phyloP scores from a whole-genome alignment of 2,888 invertebrate genomes.

The Pseudococcus jackbeardsleyi region DNA sequence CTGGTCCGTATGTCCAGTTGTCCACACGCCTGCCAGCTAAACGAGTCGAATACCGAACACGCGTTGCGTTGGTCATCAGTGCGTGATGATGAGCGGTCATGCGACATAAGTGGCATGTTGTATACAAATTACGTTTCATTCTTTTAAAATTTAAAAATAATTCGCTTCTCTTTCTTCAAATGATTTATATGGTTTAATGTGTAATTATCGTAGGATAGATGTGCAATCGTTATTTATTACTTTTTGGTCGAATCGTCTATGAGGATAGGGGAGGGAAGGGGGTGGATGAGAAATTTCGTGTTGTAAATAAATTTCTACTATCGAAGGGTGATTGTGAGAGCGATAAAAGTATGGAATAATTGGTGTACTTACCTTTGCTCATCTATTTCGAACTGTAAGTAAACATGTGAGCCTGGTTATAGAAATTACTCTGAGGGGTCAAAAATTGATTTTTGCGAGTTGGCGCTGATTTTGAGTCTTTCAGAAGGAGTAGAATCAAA shows the following conservation, averaged over 20 bases:
- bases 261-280: not conserved
- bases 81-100: slow-evolving; percentile 19
- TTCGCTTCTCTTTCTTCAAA: not conserved
- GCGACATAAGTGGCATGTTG: slow-evolving; percentile 19
- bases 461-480: no score
- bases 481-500: no score
- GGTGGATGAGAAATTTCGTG: not conserved
- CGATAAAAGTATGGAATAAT: no score
- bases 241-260: not conserved
- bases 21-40: not conserved
- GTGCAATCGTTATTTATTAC: not conserved
- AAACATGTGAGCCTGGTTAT: no score
- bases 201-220: not conserved
- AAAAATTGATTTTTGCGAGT: no score
- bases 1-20: slow-evolving; percentile 1
- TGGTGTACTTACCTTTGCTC: no score
- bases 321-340: no score
- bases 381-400: no score
- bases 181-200: slow-evolving; percentile 1
- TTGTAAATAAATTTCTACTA: not conserved
- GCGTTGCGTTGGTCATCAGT: slow-evolving; percentile 2
- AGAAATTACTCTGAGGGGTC: no score
- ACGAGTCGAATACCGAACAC: not conserved
- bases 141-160: slow-evolving; percentile 14
- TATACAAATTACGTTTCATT: slow-evolving; percentile 24